Base-by-base conservation (phyloP, 2,797 vertebrate genomes). In the Podarcis lilfordi region DNA sequence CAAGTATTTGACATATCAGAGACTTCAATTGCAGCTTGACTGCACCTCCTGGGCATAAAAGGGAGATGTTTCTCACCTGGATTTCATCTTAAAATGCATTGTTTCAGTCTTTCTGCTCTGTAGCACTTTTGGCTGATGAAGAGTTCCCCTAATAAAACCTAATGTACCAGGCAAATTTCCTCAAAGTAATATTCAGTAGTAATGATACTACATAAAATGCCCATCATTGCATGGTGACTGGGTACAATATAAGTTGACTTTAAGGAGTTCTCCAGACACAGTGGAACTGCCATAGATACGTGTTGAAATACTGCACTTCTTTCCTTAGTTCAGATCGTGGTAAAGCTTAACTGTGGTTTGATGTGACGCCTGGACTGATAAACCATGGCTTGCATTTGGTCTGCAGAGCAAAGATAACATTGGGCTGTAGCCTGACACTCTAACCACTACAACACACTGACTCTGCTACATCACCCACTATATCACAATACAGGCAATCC, bases 81-180 rank as follows among this genome's bases (percentile, higher is more conserved):
- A 76, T 43, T 32, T 71, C 86, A 86, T n/a, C 84, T 90, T 64
- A 83, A 88, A 93, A 91, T 87, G 50, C 64, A 80, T 0, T 82
- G 25, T 77, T 77, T 82, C 78, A 59, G 71, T 1, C 85, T 84
- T 32, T 74, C 69, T 80, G 27, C 66, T 89, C n/a, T 87, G 37
- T 86, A 89, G 80, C 89, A 37, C 83, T 90, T 93, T 90, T 88
- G 83, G 85, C 89, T 91, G 90, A 77, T 89, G 85, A 93, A 8
- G 37, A 89, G 75, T 80, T 59, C 25, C 27, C 15, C 88, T 90
- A 90, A 92, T 94, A 86, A 90, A 94, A 92, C 55, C 27, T 50
- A 89, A 91, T 78, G 45, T 91, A 21, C 37, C 77, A 40, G 81
- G 78, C 90, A 84, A 82, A 90, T 83, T 88, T 86, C 2, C 21